Base-by-base conservation (phyloP, 2,113 vertebrate genomes). In the Oreochromis tanganicae region DNA sequence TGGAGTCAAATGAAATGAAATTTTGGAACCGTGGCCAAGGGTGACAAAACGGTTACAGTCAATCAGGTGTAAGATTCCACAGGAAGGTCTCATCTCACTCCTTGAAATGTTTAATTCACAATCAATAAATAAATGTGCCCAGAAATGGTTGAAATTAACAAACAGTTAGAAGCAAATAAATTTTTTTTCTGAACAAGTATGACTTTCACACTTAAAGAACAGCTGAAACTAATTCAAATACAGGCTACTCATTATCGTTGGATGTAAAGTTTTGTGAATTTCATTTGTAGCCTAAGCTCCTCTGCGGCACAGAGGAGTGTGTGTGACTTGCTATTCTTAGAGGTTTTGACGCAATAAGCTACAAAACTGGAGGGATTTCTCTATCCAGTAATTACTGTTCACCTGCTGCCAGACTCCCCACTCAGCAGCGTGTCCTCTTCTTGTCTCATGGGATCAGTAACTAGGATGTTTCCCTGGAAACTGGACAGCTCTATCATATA, bases 391-490 rank as follows among this genome's bases (percentile, higher is more conserved):
- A 92, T 92, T 94, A 90, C 81, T 80, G 83, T 89, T 91, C 83
- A 90, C 84, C 82, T 82, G 71, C 90, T 80, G 91, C 86, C 90
- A 93, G 93, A 95, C 94, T 91, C 92, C 75, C 82, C 90, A 88
- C 90, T 92, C 88, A 89, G 93, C 90, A 78, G 88, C 29, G 14
- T 88, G 80, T 94, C 87, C 91, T 85, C 68, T 75, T 87, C 85
- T 85, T 43, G 54, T 90, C 91, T 89, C 73, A n/a, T 85, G 87
- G 89, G 92, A 92, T 91, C 90, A 61, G 88, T 85, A 91, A 87
- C 92, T 91, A 90, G 87, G 91, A 93, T 91, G 95, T 96, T 93
- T 96, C 95, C 95, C 89, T 95, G 95, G 94, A 95, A 96, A 96
- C 95, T 90, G 94, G 93, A 93, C 91, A 87, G 87, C 93, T 91